Conservation (phyloP, 2,797 vertebrate species). For the Peromyscus eremicus region DNA sequence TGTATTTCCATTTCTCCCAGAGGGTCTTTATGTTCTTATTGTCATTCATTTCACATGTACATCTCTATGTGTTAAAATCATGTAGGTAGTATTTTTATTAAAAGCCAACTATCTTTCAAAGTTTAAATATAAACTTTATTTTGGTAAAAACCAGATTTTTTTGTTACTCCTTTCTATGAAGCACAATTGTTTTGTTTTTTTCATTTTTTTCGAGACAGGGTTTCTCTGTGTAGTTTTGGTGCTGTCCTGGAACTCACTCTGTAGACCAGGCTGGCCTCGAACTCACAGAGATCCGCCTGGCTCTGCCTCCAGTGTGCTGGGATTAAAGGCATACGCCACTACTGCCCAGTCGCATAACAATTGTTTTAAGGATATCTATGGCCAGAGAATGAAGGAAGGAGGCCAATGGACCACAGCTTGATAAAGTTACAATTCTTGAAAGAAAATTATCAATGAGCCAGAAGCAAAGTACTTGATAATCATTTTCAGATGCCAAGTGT, state of each 20-base stretch:
- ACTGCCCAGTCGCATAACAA: not conserved
- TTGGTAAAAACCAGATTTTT: conserved; percentile 56
- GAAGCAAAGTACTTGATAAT: conserved; percentile 53
- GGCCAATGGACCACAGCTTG: not conserved
- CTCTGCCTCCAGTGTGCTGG: too few species aligned
- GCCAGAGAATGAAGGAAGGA: not conserved
- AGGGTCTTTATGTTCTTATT: not conserved
- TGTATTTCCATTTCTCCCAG: not conserved
- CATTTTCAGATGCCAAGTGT: conserved; percentile 63
- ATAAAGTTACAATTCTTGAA: conserved; percentile 4
- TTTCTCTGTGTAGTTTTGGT: too few species aligned
- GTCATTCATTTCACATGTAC: not conserved
- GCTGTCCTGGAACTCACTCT: too few species aligned
- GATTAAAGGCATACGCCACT: too few species aligned
- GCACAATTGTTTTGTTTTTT: not conserved
- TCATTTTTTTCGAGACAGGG: too few species aligned
- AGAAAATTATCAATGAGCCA: conserved; percentile 47
- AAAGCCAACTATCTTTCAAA: conserved; percentile 15
- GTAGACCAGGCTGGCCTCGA: too few species aligned
- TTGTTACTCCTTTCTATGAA: not conserved
- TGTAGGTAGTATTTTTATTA: not conserved
- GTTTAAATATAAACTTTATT: conserved; percentile 55
- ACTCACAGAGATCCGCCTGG: too few species aligned
- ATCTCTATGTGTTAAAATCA: not conserved
- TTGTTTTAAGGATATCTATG: not conserved